Percentiles rank a stretch among this genome's conserved stretches.
Conservation (phyloP, 2,113 vertebrate species). For the Sterrhoptilus dennistouni region DNA sequence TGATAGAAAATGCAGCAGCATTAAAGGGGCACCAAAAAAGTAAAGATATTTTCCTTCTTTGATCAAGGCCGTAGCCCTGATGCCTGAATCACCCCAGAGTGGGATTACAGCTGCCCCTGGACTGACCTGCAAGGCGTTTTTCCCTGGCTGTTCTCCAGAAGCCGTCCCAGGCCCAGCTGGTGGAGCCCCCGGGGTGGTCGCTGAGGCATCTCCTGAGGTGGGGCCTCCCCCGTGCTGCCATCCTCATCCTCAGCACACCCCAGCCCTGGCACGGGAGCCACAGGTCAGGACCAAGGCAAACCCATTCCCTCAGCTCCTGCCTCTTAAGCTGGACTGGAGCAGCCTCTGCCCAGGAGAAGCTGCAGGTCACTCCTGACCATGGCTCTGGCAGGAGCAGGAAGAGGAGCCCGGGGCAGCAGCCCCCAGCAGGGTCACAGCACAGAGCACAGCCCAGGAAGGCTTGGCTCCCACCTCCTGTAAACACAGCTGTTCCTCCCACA, state of each 20-base stretch:
- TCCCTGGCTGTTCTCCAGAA: conserved; percentile 83
- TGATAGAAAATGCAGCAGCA: accelerated
- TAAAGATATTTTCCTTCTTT: not conserved
- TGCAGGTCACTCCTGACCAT: conserved; percentile 63
- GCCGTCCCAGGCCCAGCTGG: conserved; percentile 78
- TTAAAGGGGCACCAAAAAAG: not conserved
- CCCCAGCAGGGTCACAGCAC: not conserved
- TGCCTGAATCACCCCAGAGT: not conserved
- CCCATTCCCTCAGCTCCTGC: not conserved
- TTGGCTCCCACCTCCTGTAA: conserved; percentile 37
- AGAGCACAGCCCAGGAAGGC: not conserved
- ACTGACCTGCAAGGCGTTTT: conserved; percentile 79
- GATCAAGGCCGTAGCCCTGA: not conserved
- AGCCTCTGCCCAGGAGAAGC: conserved; percentile 55
- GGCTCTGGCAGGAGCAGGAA: not conserved
- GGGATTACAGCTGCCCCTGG: not conserved
- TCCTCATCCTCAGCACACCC: not conserved
- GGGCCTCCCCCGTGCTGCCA: conserved; percentile 63
- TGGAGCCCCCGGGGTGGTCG: conserved; percentile 77
- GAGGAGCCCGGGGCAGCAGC: not conserved
- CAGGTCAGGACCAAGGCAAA: not conserved
- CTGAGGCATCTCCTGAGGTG: conserved; percentile 80
- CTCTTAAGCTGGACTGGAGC: not conserved
- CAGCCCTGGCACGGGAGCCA: not conserved
- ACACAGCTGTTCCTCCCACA: conserved; percentile 17